Evolutionary conservation across 2,888 invertebrate genomes (phyloP).

Genomic region (Eurytoma adleriae): DNA sequence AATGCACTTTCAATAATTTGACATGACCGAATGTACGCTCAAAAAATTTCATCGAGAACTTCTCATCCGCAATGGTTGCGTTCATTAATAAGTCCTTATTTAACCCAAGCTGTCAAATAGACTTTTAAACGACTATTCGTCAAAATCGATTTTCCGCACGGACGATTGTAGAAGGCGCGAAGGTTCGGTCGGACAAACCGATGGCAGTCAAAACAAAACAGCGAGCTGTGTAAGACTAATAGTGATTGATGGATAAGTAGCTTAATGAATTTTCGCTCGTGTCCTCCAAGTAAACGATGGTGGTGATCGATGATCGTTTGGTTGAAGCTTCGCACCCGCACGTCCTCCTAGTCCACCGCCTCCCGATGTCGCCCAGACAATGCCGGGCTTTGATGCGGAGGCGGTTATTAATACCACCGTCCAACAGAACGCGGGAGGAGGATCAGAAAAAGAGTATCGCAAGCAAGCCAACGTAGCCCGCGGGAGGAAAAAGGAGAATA

Average conservation of each 20-base stretch:
- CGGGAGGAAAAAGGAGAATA: conserved; percentile 29
- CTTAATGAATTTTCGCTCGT: conserved; percentile 68
- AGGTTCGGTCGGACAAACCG: conserved; percentile 15
- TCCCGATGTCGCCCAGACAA: conserved; percentile 41
- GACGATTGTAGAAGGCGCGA: conserved; percentile 48
- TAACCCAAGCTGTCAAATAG: conserved; percentile 46
- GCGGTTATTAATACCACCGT: conserved; percentile 49
- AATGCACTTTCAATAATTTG: too few species aligned
- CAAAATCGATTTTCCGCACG: conserved; percentile 51
- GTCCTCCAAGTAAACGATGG: conserved; percentile 5
- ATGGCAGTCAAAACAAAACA: conserved; percentile 54
- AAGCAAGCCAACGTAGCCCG: not conserved
- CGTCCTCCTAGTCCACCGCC: conserved; percentile 6
- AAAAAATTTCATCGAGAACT: not conserved
- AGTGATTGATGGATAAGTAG: conserved; percentile 75
- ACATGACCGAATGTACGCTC: too few species aligned
- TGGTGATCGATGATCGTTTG: conserved; percentile 47
- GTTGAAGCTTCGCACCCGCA: not conserved
- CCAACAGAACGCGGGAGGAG: not conserved
- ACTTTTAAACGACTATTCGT: conserved; percentile 40
- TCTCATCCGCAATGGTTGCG: not conserved
- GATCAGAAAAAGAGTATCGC: not conserved
- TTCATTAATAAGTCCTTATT: conserved; percentile 58
- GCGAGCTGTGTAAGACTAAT: conserved; percentile 63
- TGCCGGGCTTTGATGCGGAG: conserved; percentile 30